Evolutionary conservation across 2,113 vertebrate species (phyloP).

Genomic region (Prietella phreatophila): DNA sequence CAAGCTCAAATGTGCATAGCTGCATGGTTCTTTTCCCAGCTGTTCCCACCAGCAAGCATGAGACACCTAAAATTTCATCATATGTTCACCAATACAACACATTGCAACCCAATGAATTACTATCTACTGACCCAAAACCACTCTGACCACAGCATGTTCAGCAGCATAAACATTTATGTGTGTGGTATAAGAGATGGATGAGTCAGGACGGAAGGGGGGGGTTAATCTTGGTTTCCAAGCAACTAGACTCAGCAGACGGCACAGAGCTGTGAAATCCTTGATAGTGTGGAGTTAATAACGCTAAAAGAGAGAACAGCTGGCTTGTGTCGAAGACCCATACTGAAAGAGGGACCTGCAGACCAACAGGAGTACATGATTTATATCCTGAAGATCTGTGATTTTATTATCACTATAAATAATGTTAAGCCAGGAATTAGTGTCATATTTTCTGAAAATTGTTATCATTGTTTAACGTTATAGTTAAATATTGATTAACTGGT

Average conservation of each 20-base stretch:
- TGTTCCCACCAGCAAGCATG: neutral
- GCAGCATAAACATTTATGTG: constrained; percentile 31
- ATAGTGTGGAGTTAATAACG: constrained; percentile 45
- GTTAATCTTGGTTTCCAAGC: constrained; percentile 54
- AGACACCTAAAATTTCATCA: neutral
- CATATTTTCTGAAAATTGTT: neutral
- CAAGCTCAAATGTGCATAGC: constrained; percentile 42
- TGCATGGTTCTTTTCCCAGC: neutral
- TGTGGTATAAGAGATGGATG: constrained; percentile 33
- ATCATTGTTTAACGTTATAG: neutral
- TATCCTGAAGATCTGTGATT: too few species aligned
- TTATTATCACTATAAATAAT: neutral
- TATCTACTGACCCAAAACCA: neutral
- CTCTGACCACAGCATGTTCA: constrained; percentile 21
- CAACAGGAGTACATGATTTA: neutral
- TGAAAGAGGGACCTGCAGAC: neutral
- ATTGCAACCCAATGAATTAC: neutral
- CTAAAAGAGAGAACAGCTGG: constrained; percentile 6
- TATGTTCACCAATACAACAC: neutral
- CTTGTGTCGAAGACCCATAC: neutral
- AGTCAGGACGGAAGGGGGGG: constrained; percentile 7
- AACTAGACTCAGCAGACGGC: constrained; percentile 49
- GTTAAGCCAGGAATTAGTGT: neutral
- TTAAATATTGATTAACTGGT: neutral
- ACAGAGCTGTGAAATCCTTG: constrained; percentile 37